phyloP scores from a whole-genome alignment of 2,113 vertebrate genomes.

The Urocitellus parryii region DNA sequence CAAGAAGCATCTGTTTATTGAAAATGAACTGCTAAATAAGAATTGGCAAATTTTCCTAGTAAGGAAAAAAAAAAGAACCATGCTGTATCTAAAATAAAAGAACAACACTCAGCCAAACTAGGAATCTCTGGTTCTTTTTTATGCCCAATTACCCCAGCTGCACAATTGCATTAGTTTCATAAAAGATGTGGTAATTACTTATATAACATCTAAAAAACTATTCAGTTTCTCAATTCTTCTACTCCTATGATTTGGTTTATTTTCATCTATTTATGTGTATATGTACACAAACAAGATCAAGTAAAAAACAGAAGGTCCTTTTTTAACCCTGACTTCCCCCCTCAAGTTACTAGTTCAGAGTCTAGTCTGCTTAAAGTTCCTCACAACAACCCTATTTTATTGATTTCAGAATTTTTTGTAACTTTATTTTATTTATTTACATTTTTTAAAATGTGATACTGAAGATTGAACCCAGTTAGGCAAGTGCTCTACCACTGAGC shows the following conservation, averaged over 20 bases:
- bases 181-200: background rate
- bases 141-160: background rate
- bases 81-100: background rate
- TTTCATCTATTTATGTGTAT: background rate
- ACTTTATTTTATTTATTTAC: no score
- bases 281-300: background rate
- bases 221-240: background rate
- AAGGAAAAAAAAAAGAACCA: background rate
- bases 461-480: no score
- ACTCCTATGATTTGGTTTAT: slow-evolving; percentile 8
- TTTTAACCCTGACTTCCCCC: background rate
- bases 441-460: no score
- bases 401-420: background rate
- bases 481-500: no score
- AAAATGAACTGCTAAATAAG: background rate
- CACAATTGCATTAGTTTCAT: background rate
- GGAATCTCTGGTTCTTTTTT: background rate
- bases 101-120: background rate
- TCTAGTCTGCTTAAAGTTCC: background rate
- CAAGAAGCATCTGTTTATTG: background rate
- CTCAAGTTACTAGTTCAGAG: background rate
- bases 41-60: background rate
- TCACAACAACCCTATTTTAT: background rate
- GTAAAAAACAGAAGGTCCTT: background rate
- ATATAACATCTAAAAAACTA: background rate